Evolutionary conservation across 2,797 vertebrate species (phyloP).

Genomic region (Mormyrus proboscirostris): DNA sequence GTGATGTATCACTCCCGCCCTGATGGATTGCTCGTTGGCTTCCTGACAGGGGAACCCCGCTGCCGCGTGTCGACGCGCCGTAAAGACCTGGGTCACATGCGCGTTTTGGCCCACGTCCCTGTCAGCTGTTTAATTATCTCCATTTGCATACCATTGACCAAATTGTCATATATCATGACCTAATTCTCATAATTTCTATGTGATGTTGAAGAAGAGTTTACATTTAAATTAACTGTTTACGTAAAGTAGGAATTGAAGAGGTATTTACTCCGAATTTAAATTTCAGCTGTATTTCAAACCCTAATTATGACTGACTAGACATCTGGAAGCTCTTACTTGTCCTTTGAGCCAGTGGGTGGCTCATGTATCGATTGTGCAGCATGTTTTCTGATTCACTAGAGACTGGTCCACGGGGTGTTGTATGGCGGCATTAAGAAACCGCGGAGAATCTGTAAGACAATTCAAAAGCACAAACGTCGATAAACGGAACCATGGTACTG

Average conservation of each 20-base stretch:
- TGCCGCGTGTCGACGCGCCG: slow-evolving; percentile 33
- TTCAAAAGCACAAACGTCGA: neutral
- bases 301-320: slow-evolving; percentile 31
- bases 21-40: slow-evolving; percentile 44
- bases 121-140: slow-evolving; percentile 31
- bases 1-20: slow-evolving; percentile 46
- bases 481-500: neutral
- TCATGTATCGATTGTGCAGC: neutral
- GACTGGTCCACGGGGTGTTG: neutral
- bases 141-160: slow-evolving; percentile 27
- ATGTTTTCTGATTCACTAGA: neutral
- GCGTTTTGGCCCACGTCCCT: slow-evolving; percentile 17
- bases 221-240: slow-evolving; percentile 36
- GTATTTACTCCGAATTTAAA: slow-evolving; percentile 32
- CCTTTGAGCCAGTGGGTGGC: slow-evolving; percentile 23
- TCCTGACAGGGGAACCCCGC: slow-evolving; percentile 39
- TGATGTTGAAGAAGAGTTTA: slow-evolving; percentile 31
- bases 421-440: neutral
- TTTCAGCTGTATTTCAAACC: slow-evolving; percentile 29
- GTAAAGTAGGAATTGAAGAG: slow-evolving; percentile 26
- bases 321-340: slow-evolving; percentile 25
- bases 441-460: neutral
- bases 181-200: slow-evolving; percentile 32
- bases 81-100: slow-evolving; percentile 23
- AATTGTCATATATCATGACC: slow-evolving; percentile 27